phyloP scores from a whole-genome alignment of 2,888 invertebrate species.

The Parnassius mnemosyne region DNA sequence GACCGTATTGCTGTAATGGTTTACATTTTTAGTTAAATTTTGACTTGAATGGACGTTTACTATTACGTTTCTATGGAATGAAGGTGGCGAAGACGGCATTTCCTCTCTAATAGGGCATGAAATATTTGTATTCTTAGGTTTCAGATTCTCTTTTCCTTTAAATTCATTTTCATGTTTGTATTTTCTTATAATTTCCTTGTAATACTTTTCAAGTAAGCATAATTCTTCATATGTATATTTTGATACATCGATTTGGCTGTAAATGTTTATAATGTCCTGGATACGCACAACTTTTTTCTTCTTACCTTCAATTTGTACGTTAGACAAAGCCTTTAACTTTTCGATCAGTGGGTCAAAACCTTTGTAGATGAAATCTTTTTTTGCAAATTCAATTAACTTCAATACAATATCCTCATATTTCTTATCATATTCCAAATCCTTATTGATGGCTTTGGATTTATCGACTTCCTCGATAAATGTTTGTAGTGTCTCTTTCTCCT shows the following conservation, averaged over 20 bases:
- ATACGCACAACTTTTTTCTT: constrained; percentile 60
- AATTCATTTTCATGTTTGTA: constrained; percentile 51
- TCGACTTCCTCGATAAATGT: constrained; percentile 71
- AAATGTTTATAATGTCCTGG: constrained; percentile 66
- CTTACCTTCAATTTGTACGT: constrained; percentile 55
- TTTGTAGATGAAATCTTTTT: constrained; percentile 71
- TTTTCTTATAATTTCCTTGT: constrained; percentile 69
- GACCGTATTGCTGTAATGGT: constrained; percentile 44
- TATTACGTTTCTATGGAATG: constrained; percentile 52
- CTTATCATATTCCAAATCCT: constrained; percentile 66
- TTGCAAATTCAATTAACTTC: constrained; percentile 70
- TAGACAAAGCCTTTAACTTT: constrained; percentile 61
- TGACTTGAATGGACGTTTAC: constrained; percentile 52
- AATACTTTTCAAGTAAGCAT: constrained; percentile 69
- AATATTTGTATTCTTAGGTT: constrained; percentile 7
- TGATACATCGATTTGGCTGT: constrained; percentile 65
- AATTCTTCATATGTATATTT: constrained; percentile 72
- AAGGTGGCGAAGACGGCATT: constrained; percentile 40
- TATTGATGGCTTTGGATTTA: constrained; percentile 60
- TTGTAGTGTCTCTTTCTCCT: constrained; percentile 61
- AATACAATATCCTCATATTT: constrained; percentile 74
- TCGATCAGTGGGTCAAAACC: constrained; percentile 75
- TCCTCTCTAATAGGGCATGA: constrained; percentile 23
- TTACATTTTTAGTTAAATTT: constrained; percentile 47
- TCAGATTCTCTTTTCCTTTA: constrained; percentile 48